phyloP scores from a whole-genome alignment of 2,888 invertebrate genomes.

The Drosophila limbata region DNA sequence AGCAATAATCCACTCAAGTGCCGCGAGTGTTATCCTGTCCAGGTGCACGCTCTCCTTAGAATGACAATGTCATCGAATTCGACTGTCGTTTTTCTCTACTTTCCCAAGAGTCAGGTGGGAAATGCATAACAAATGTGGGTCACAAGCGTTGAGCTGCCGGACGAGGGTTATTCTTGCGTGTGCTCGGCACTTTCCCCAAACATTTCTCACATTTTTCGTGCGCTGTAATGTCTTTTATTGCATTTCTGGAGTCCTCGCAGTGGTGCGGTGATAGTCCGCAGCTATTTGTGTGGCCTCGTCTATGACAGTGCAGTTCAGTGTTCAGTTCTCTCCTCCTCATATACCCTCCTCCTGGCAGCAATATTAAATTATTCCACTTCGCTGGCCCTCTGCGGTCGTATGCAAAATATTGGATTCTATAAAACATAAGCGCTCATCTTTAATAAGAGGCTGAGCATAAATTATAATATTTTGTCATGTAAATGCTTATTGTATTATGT shows the following conservation, averaged over 20 bases:
- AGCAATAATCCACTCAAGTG: slow-evolving; percentile 13
- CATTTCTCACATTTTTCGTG: slow-evolving; percentile 51
- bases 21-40: not conserved
- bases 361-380: slow-evolving; percentile 53
- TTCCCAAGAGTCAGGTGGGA: slow-evolving; percentile 43
- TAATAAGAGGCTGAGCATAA: not conserved
- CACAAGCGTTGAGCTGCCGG: slow-evolving; percentile 11
- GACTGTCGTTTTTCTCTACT: slow-evolving; percentile 23
- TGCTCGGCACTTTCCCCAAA: slow-evolving; percentile 31
- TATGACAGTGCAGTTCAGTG: slow-evolving; percentile 24
- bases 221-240: slow-evolving; percentile 57
- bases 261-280: not conserved
- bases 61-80: slow-evolving; percentile 59
- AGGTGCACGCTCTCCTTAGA: slow-evolving; percentile 1
- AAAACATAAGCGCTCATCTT: not conserved
- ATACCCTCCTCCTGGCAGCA: not conserved
- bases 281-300: slow-evolving; percentile 14
- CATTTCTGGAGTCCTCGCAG: slow-evolving; percentile 33
- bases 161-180: slow-evolving; percentile 5
- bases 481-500: not conserved
- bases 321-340: not conserved
- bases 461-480: not conserved
- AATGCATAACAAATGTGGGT: slow-evolving; percentile 47
- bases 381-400: slow-evolving; percentile 7
- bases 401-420: not conserved